Base-by-base conservation (phyloP, 2,797 vertebrate genomes). In the Cyprinodon diabolis region DNA sequence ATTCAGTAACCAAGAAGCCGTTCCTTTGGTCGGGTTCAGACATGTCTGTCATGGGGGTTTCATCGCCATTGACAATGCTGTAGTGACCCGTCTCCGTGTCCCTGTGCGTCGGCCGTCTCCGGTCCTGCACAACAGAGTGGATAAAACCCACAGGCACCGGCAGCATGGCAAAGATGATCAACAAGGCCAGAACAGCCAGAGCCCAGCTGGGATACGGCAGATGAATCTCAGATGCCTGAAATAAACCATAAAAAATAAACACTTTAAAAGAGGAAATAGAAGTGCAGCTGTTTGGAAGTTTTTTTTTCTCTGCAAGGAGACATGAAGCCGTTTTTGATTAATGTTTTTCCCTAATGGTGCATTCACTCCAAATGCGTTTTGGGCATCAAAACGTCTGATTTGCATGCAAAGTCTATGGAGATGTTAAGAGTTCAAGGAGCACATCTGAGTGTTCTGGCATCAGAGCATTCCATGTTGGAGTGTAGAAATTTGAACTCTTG, bases 181-280 rank as follows among this genome's bases (percentile, higher is more conserved):
- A 86, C 1, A 69, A 2, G 0, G 92, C 56, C 51, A 96, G 30
- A 30, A 95, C 73, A 3, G 85, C 78, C 60, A 95, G 79, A 1
- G 90, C 93, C 96, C 96, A 97, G 13, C 52, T 60, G 0, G 96
- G 96, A 80, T 96, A 96, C 0, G 74, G 62, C 76, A 90, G 87
- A n/a, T 25, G 3, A 21, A 68, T 51, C 75, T 96, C 93, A 6
- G 86, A 78, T 0, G 93, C 95, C 96, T 97, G 86, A 52, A 55
- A 30, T 8, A 60, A 6, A 14, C 17, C 43, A 70, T 69, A 48
- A 2, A 55, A 57, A 76, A 35, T 0, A 45, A 57, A 73, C 10
- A 67, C 0, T 66, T 1, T 10, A 62, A 30, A 40, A 55, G 6
- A 43, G 52, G 48, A 52, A 65, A 12, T 58, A 66, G 17, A 6